Evolutionary conservation across 2,888 invertebrate species (phyloP).

Genomic region (Polydrusus pterygomalis): DNA sequence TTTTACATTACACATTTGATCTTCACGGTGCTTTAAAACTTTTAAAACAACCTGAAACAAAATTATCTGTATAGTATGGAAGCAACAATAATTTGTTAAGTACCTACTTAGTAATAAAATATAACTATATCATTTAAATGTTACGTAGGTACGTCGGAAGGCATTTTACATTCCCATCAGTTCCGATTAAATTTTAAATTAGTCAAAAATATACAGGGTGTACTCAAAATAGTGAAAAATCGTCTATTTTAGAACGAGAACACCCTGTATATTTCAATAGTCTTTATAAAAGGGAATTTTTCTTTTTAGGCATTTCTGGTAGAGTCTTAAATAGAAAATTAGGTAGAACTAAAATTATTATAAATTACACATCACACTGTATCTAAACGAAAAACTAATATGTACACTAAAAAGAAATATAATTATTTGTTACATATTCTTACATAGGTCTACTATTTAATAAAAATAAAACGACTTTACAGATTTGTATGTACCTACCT

Average conservation of each 20-base stretch:
- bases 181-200: constrained; percentile 15
- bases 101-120: constrained; percentile 46
- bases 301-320: constrained; percentile 23
- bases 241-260: not conserved
- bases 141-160: constrained; percentile 47
- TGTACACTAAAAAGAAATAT: constrained; percentile 29
- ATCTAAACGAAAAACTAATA: constrained; percentile 31
- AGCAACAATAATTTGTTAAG: constrained; percentile 39
- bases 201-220: constrained; percentile 5
- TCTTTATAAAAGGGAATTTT: constrained; percentile 16
- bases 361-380: constrained; percentile 52
- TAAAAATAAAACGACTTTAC: constrained; percentile 36
- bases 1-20: too few species aligned
- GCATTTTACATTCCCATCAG: constrained; percentile 38
- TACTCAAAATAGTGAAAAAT: not conserved
- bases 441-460: constrained; percentile 10
- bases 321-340: constrained; percentile 27
- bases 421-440: constrained; percentile 21
- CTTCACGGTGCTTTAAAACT: not conserved
- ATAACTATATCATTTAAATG: constrained; percentile 29
- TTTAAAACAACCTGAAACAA: constrained; percentile 28
- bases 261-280: constrained; percentile 24
- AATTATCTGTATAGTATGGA: constrained; percentile 24
- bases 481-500: constrained; percentile 14
- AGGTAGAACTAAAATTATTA: constrained; percentile 37